Base-by-base conservation (phyloP, 2,797 vertebrate genomes). In the Lithobates sylvaticus region DNA sequence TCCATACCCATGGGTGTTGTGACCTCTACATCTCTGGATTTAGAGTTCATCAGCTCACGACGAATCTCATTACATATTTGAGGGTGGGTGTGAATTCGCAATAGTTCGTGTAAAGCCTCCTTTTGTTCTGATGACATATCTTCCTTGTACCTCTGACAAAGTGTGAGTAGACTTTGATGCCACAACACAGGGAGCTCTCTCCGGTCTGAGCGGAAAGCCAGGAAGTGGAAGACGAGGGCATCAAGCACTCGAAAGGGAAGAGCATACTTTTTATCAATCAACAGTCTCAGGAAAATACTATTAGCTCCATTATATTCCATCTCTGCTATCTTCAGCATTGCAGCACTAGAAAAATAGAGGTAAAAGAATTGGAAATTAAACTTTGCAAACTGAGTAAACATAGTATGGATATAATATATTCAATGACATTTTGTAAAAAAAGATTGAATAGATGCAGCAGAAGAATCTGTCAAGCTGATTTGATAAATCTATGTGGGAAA, bases 191-290 rank as follows among this genome's bases (percentile, higher is more conserved):
- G 98, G 91, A 99, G 96, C 1, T 90, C 87, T 0, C 97, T 96
- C 84, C 92, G 94, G 65, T 99, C 98, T 0, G 75, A 89, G 81
- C 96, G 97, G 94, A 99, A 99, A 2, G 95, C 93, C 92, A 99
- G 94, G 94, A 99, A 99, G 92, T 99, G 98, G 74, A 96, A 98
- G 83, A 97, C 96, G 67, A 99, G 94, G 36, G 97, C 97, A 7
- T 99, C 98, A 2, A 99, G 93, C 82, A 99, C 98, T 0, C 98
- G 97, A 96, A 99, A 99, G 71, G 98, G 98, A 93, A 99, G 94
- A 0, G 98, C 98, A 0, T 99, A 99, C 13, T 98, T 99, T 94
- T 99, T 99, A 91, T 99, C 98, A 2, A 99, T 95, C 88, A 99
- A 90, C 76, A 99, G 95, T 0, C 98, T 96, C 69, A 99, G 96